Evolutionary conservation across 1,140 invertebrate genomes (phyloP).

Genomic region (Gerris buenoi): DNA sequence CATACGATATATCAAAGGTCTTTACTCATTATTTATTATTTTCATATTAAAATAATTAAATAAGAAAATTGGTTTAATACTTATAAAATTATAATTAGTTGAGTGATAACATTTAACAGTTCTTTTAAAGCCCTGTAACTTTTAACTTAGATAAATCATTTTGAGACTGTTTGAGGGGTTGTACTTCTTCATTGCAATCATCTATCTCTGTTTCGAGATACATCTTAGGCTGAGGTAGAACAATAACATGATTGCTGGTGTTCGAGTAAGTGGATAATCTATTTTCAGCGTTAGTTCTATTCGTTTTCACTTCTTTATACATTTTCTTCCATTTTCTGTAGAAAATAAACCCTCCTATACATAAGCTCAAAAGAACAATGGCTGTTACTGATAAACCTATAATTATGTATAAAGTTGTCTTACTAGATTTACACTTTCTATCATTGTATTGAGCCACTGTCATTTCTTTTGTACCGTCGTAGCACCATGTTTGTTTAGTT

Average conservation of each 20-base stretch:
- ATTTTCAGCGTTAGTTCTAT: conserved; percentile 7
- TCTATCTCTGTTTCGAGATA: conserved; percentile 72
- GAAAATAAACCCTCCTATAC: conserved; percentile 5
- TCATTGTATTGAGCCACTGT: conserved; percentile 6
- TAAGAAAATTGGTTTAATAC: too few species aligned
- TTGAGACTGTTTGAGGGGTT: conserved; percentile 38
- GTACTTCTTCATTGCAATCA: conserved; percentile 63
- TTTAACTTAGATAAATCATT: not conserved
- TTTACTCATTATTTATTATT: too few species aligned
- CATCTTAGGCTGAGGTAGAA: conserved; percentile 59
- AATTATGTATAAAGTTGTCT: conserved; percentile 15
- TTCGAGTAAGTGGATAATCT: conserved; percentile 15
- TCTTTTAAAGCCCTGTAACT: conserved; percentile 2
- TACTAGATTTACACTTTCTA: conserved; percentile 15
- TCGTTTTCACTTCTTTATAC: conserved; percentile 34
- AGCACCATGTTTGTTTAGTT: conserved; percentile 18
- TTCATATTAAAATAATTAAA: too few species aligned
- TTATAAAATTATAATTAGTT: too few species aligned
- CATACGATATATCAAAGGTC: too few species aligned
- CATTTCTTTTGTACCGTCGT: conserved; percentile 10
- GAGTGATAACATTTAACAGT: too few species aligned
- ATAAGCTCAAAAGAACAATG: conserved; percentile 19
- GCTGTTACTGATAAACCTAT: not conserved
- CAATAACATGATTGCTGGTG: conserved; percentile 31
- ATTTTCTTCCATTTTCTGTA: conserved; percentile 24